A percentile compares a stretch with the other conserved stretches of the same genome.
Conservation (phyloP, 2,797 vertebrate species). For the Gymnoscopelus microlampas region DNA sequence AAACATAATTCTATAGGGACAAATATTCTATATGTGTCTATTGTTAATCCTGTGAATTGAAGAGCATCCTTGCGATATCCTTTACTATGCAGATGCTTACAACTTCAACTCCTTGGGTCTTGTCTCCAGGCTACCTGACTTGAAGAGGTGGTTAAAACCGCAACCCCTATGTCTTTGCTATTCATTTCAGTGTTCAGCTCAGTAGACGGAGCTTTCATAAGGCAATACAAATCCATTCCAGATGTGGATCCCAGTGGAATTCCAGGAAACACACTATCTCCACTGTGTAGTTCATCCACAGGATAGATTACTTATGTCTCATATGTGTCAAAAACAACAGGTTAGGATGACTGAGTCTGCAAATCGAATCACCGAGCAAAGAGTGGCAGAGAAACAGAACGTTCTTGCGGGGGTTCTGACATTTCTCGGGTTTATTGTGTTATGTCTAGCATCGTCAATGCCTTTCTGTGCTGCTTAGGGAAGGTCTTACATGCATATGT, state of each 20-base stretch:
- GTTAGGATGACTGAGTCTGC: conserved; percentile 19
- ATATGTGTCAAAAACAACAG: conserved; percentile 45
- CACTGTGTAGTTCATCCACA: conserved; percentile 39
- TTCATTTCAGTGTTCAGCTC: conserved; percentile 45
- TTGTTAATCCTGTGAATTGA: conserved; percentile 18
- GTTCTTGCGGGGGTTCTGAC: not conserved
- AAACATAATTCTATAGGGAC: not conserved
- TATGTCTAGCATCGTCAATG: conserved; percentile 41
- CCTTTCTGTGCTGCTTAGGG: conserved; percentile 16
- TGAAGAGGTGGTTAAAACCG: conserved; percentile 29
- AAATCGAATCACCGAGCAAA: conserved; percentile 13
- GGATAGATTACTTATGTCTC: conserved; percentile 38
- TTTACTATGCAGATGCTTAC: conserved; percentile 34
- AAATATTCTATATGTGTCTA: conserved; percentile 19
- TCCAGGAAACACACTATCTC: conserved; percentile 64
- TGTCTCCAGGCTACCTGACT: conserved; percentile 51
- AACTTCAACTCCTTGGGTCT: conserved; percentile 44
- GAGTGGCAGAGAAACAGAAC: not conserved
- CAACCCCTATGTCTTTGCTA: conserved; percentile 41
- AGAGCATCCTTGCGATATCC: conserved; percentile 7
- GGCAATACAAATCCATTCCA: conserved; percentile 61
- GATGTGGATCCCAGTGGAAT: conserved; percentile 66
- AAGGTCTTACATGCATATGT: conserved; percentile 37
- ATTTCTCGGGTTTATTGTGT: conserved; percentile 20
- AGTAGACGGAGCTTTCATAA: conserved; percentile 46